Conservation (phyloP, 2,888 invertebrate genomes). For the Sphaerophoria taeniata region DNA sequence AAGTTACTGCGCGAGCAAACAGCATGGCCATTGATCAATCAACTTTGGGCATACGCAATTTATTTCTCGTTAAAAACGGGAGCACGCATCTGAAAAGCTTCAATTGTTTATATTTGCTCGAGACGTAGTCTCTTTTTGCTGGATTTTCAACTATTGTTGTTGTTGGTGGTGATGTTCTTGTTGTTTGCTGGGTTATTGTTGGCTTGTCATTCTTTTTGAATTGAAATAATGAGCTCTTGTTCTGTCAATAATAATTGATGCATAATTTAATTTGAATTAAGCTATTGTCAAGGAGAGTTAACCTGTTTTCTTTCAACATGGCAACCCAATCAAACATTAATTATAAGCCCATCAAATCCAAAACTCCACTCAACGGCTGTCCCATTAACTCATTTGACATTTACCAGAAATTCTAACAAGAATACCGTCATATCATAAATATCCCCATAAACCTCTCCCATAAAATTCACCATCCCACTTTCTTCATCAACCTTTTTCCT, state of each 20-base stretch:
- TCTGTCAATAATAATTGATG: constrained; percentile 75
- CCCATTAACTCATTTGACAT: constrained; percentile 61
- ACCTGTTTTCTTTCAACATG: not conserved
- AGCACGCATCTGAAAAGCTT: constrained; percentile 69
- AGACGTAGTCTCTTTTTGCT: constrained; percentile 13
- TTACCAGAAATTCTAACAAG: constrained; percentile 57
- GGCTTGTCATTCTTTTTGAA: constrained; percentile 40
- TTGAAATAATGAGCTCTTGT: constrained; percentile 74
- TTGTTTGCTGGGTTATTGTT: constrained; percentile 3
- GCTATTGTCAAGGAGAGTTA: constrained; percentile 42
- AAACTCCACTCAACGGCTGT: constrained; percentile 22
- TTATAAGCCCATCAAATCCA: constrained; percentile 53
- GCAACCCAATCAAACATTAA: constrained; percentile 17
- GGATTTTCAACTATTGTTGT: constrained; percentile 1
- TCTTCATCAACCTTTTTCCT: not conserved
- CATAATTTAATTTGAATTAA: constrained; percentile 73
- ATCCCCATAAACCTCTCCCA: not conserved
- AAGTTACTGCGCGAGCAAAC: constrained; percentile 52
- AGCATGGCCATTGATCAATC: constrained; percentile 74
- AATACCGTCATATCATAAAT: constrained; percentile 55
- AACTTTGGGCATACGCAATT: constrained; percentile 75
- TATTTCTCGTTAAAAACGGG: constrained; percentile 74
- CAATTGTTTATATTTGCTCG: constrained; percentile 26
- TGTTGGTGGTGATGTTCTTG: constrained; percentile 7
- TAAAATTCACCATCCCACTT: not conserved